Evolutionary conservation across 2,888 invertebrate genomes (phyloP), one percentile per base, ranked within the genome.

Genomic region (Rhabditoides inermis): DNA sequence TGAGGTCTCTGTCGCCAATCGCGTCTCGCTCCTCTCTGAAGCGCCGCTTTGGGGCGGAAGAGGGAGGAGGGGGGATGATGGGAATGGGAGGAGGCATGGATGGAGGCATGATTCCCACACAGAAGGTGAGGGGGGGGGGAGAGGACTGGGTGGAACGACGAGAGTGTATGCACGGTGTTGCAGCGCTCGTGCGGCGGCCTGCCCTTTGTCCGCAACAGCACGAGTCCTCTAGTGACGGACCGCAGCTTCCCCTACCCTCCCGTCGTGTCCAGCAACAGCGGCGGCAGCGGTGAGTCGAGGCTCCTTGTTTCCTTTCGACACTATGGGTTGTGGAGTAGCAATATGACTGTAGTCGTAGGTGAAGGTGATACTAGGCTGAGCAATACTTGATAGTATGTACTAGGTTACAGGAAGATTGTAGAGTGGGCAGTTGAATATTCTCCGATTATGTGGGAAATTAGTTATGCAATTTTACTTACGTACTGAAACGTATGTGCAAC

Each of bases 1-100:
- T n/a, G n/a, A n/a, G n/a, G n/a, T n/a, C n/a, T 35, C 49, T 41
- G 42, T 49, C 49, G 27, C 49, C 49, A 26, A 49, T 49, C 49
- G 49, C 49, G n/a, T 49, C 49, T 2, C 49, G 49, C 1, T 30
- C 26, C 4, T 18, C 41, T 5, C 49, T 49, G 7, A 49, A 49
- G 42, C 23, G 49, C 0, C 41, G 49, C 1, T 23, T 23, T 1
- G 49, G 22, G 32, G 4, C 5, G 39, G 5, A 12, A n/a, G n/a
- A 39, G 10, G n/a, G 5, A 6, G 5, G 5, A 6, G n/a, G 18
- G 10, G 5, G 10, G 5, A 12, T 39, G 5, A 12, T 15, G 7
- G 7, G 6, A 6, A 15, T 10, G 6, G 32, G 15, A 10, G 32
- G 10, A 32, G 15, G 7, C 32, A 10, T 7, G 15, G 32, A 15